phyloP scores from a whole-genome alignment of 1,140 invertebrate genomes.

The Macrobrachium rosenbergii region DNA sequence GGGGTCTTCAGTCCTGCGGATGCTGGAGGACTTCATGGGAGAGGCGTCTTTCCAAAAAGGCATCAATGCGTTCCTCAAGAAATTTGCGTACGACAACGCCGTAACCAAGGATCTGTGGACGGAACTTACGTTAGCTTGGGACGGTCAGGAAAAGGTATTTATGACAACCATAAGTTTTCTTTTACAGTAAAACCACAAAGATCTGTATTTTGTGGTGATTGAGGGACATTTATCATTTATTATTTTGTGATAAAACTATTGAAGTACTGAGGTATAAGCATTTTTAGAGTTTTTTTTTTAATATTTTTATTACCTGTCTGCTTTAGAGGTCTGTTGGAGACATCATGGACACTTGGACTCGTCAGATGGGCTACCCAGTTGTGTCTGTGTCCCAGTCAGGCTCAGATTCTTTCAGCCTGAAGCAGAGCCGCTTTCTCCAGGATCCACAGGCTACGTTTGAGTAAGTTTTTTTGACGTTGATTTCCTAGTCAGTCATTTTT shows the following conservation, averaged over 20 bases:
- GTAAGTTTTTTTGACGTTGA: constrained; percentile 13
- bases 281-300: too few species aligned
- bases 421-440: constrained; percentile 81
- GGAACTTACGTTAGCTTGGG: constrained; percentile 73
- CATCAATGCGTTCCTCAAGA: constrained; percentile 81
- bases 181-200: not conserved
- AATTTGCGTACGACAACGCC: constrained; percentile 81
- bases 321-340: constrained; percentile 55
- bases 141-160: not conserved
- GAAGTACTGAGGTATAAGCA: too few species aligned
- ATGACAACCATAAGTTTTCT: constrained; percentile 15
- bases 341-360: constrained; percentile 72
- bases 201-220: not conserved
- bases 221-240: not conserved
- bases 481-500: not conserved
- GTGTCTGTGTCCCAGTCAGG: constrained; percentile 66
- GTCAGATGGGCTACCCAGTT: constrained; percentile 73
- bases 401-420: constrained; percentile 74
- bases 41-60: constrained; percentile 80
- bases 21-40: constrained; percentile 89
- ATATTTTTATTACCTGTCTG: not conserved
- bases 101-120: constrained; percentile 84
- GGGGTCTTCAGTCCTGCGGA: constrained; percentile 89
- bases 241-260: not conserved
- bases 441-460: constrained; percentile 74